A percentile compares a stretch with the other conserved stretches of the same genome.
phyloP scores from a whole-genome alignment of 2,113 vertebrate genomes.

The Coryphaenoides rupestris region DNA sequence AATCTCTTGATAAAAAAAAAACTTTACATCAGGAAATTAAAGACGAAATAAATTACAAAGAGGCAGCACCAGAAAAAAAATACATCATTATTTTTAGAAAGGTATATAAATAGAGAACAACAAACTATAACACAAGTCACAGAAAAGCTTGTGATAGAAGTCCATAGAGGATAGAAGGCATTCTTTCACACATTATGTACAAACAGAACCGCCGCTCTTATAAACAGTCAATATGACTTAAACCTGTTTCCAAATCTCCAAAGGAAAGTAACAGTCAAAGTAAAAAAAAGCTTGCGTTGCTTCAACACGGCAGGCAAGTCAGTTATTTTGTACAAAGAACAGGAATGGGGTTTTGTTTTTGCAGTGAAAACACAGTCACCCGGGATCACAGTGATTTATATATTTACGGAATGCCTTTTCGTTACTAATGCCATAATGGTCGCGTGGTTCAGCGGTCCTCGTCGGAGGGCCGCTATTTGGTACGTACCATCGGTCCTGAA shows the following conservation, averaged over 20 bases:
- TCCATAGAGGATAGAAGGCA: constrained; percentile 31
- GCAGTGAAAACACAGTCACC: constrained; percentile 6
- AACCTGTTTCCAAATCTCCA: constrained; percentile 36
- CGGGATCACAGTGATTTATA: constrained; percentile 38
- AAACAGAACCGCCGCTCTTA: constrained; percentile 38
- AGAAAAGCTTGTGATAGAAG: constrained; percentile 27
- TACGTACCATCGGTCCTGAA: constrained; percentile 32
- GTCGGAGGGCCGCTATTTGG: constrained; percentile 42
- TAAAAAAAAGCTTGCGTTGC: constrained; percentile 16
- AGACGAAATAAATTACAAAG: constrained; percentile 68
- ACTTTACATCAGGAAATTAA: constrained; percentile 42
- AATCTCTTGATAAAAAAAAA: constrained; percentile 56
- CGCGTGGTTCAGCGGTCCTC: neutral
- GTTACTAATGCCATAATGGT: constrained; percentile 29
- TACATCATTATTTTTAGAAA: constrained; percentile 55
- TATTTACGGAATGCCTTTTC: constrained; percentile 39
- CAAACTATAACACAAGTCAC: constrained; percentile 32
- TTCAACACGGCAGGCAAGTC: constrained; percentile 35
- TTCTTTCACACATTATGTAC: constrained; percentile 50
- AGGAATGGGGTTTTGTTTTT: constrained; percentile 26
- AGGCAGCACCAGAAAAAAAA: constrained; percentile 56
- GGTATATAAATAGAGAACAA: constrained; percentile 67
- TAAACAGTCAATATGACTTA: constrained; percentile 78
- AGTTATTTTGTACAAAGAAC: constrained; percentile 33
- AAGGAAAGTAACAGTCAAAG: constrained; percentile 41